phyloP scores from a whole-genome alignment of 2,113 vertebrate species.

The Pangasianodon gigas region DNA sequence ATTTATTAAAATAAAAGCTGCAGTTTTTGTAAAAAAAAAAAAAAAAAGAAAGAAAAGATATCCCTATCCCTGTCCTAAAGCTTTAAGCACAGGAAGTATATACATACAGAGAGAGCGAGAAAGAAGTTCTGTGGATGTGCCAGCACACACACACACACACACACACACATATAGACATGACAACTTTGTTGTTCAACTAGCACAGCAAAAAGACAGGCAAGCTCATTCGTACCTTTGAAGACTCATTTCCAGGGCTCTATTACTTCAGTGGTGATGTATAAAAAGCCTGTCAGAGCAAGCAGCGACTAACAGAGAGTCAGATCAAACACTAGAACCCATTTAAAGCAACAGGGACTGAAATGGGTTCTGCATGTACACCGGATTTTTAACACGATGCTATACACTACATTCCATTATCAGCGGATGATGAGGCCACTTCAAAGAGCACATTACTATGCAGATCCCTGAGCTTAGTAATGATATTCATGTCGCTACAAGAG shows the following conservation, averaged over 20 bases:
- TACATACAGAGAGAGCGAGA: neutral
- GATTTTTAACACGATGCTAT: neutral
- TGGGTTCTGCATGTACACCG: neutral
- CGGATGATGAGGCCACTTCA: conserved; percentile 27
- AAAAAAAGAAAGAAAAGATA: neutral
- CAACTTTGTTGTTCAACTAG: conserved; percentile 15
- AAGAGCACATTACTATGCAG: conserved; percentile 34
- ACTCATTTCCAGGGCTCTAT: conserved; percentile 39
- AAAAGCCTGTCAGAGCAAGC: conserved; percentile 38
- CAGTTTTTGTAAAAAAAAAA: neutral
- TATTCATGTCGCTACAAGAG: conserved; percentile 24
- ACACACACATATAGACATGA: neutral
- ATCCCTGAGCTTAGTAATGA: conserved; percentile 26
- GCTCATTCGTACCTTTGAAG: conserved; percentile 34
- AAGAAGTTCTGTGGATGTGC: neutral
- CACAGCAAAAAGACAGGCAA: neutral
- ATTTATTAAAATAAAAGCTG: neutral
- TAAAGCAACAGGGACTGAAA: conserved; percentile 34
- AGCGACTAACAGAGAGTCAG: conserved; percentile 1
- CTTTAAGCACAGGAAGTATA: neutral
- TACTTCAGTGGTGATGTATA: conserved; percentile 21
- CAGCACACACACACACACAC: conserved; percentile 17
- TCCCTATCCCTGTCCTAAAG: neutral
- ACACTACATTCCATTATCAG: conserved; percentile 21
- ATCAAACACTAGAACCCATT: conserved; percentile 43